These are phyloP conservation scores for Globia sparganii DNA, from an alignment of 2,888 invertebrate genomes.

Conservation along the genomic window DNA sequence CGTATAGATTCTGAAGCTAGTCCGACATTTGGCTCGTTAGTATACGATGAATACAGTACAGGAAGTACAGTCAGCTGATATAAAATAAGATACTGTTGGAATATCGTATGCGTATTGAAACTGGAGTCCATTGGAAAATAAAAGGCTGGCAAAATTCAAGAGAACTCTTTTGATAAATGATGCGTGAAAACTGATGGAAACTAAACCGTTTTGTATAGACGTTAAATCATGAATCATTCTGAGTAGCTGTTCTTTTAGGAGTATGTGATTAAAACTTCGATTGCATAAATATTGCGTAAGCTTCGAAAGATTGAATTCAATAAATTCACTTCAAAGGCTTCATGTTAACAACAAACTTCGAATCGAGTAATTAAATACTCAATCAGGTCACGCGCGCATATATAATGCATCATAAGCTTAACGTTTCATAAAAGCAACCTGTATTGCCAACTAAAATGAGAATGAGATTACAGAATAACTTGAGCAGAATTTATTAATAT, in stretches of 20 bases:
- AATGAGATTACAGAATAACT: slow-evolving; percentile 28
- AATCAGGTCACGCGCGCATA: too few species aligned
- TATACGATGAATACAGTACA: slow-evolving; percentile 2
- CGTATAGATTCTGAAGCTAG: background rate
- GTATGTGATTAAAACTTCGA: background rate
- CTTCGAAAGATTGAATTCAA: background rate
- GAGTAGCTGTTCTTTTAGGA: background rate
- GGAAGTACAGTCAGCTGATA: background rate
- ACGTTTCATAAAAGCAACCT: background rate
- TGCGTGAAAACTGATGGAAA: background rate
- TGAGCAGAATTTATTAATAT: slow-evolving; percentile 52
- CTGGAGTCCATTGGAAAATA: background rate
- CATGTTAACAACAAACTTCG: slow-evolving; percentile 8
- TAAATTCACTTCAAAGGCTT: slow-evolving; percentile 4
- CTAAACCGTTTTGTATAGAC: background rate
- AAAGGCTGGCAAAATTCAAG: background rate
- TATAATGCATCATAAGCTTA: background rate
- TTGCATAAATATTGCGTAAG: background rate
- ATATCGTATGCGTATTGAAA: background rate
- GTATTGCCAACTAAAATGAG: slow-evolving; percentile 1
- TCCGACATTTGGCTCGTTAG: slow-evolving; percentile 12
- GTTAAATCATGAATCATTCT: background rate
- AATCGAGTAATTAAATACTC: background rate
- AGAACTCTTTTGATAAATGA: background rate
- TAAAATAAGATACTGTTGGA: background rate